These are phyloP conservation scores for Holotrichia oblita DNA, from an alignment of 1,140 invertebrate species.

Conservation along the genomic window DNA sequence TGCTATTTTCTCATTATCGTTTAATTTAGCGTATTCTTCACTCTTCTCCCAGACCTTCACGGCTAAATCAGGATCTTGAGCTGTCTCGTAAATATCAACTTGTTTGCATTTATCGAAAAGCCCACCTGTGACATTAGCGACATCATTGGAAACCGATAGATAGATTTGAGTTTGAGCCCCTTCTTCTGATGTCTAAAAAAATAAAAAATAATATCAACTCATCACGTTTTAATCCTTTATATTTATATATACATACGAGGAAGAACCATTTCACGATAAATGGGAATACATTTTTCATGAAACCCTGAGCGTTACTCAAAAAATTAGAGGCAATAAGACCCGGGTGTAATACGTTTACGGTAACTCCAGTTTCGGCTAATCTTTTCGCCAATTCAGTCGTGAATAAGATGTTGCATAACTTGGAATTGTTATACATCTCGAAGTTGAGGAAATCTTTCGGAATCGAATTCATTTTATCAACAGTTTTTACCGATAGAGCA, in stretches of 20 bases:
- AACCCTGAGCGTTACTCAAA: background rate
- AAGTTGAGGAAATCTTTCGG: background rate
- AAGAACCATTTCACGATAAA: background rate
- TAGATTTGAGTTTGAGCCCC: slow-evolving; percentile 19
- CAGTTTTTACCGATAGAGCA: slow-evolving; percentile 76
- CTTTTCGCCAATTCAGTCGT: slow-evolving; percentile 79
- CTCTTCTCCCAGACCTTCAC: background rate
- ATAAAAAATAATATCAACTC: background rate
- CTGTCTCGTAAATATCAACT: background rate
- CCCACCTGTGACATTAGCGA: background rate
- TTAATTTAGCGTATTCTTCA: background rate
- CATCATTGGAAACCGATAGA: background rate
- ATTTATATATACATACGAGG: background rate
- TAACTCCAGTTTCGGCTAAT: slow-evolving; percentile 77
- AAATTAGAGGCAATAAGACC: slow-evolving; percentile 65
- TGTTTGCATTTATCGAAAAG: background rate
- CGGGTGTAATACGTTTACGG: slow-evolving; percentile 83
- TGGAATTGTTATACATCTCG: slow-evolving; percentile 64
- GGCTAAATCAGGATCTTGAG: background rate
- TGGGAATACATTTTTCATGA: background rate
- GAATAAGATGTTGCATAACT: slow-evolving; percentile 76
- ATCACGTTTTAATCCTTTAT: background rate
- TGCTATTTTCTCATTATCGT: background rate
- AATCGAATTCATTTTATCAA: slow-evolving; percentile 63
- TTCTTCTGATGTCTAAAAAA: slow-evolving; percentile 9